Base-by-base conservation (phyloP, 2,888 invertebrate genomes). In the Hymenopus coronatus region DNA sequence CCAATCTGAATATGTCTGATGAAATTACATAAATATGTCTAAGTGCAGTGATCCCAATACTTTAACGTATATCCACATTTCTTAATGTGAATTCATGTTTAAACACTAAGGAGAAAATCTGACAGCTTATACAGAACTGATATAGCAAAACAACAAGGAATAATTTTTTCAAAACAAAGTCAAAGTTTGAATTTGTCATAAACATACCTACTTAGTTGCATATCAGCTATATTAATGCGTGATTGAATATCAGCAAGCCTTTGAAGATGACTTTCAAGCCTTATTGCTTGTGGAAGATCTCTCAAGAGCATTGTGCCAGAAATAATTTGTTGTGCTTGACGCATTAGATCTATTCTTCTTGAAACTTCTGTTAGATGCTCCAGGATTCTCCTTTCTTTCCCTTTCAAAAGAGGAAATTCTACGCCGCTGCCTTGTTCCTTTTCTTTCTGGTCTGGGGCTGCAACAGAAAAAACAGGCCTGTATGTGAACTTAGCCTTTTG, bases 341-440 rank as follows among this genome's bases (percentile, higher is more conserved):
- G 92, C 84, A 92, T 91, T 0, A 81, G 28, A 2, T 92, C 92
- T 8, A 93, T 91, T 86, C 92, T 91, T 3, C 86, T 83, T 0
- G 92, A 91, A 0, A 93, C 90, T 3, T 86, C 84, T 0, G 93
- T 90, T 85, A 94, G 93, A 7, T 94, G 94, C 88, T 94, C 93
- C 91, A 96, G 92, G n/a, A 96, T 94, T 92, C 95, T 94, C 89
- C 94, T 93, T 91, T 97, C 96, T 91, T 95, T 94, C 91, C 94
- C 94, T 88, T 95, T 94, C 88, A 96, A 92, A 87, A 96, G 92
- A 4, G 96, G 96, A 88, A 95, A 93, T 27, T 95, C 95, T 9
- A 95, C 94, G 1, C 95, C 95, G 12, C 94, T 93, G 30, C 94
- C 93, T 1, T 93, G 91, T 91, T 94, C 94, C 88, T 95, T 70